Base-by-base conservation (phyloP, 2,888 invertebrate species). In the Ophonus ardosiacus region DNA sequence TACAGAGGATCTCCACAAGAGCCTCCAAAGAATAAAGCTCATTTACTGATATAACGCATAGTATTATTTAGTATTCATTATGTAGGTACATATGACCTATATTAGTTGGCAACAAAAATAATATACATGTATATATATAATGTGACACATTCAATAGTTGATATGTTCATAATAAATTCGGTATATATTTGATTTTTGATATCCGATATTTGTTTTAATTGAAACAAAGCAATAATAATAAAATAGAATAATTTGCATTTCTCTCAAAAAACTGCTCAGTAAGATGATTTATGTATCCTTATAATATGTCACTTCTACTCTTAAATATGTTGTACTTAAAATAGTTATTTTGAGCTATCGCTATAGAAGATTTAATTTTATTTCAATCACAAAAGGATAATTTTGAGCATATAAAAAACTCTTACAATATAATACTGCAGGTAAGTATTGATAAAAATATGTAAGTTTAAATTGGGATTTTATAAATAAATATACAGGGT, bases 161-260 rank as follows among this genome's bases (percentile, higher is more conserved):
- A 84, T 84, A 84, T 84, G 84, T 84, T 68, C 59, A 56, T 21
- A 84, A 84, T 79, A 79, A 84, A 84, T 84, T 84, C 84, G 84
- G 79, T 84, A 84, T 84, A 43, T 56, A n/a, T 57, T 78, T 78
- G 15, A 78, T 31, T 21, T 78, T 7, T n/a, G 40, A 43, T 18
- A 74, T n/a, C 17, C 40, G 43, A 51, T 13, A 51, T 51, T 13
- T 51, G 13, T 51, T 43, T 71, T 40, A 71, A 40, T 43, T 43
- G 43, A 1, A 43, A 43, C 5, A 43, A 43, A 43, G 43, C 7
- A 10, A 10, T 4, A 7, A 43, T 3, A 24, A 3, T 24, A 31
- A 51, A 51, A 51, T 51, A 6, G 8, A 51, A 51, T 51, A 5
- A 51, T 51, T 51, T 51, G 6, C 13, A 51, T 13, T 51, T 13